Evolutionary conservation across 2,888 invertebrate genomes (phyloP), one percentile per base, ranked within the genome.

Genomic region (Gasteruption jaculator): DNA sequence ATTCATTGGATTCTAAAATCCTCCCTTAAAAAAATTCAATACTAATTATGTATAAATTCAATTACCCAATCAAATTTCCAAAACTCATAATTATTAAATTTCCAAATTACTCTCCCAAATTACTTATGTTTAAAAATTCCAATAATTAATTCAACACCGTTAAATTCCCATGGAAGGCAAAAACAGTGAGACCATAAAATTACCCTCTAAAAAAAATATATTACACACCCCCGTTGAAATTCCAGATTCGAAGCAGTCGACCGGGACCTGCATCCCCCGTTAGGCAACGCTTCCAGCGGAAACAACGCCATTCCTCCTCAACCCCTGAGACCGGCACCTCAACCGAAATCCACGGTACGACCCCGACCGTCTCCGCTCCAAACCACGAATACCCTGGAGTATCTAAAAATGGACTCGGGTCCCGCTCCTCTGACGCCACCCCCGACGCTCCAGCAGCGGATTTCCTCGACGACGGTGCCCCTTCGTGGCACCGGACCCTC

Each of bases 301-400:
- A n/a, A n/a, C n/a, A n/a, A n/a, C n/a, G 51, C 63, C 29, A 81
- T 82, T 56, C 82, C 83, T 4, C 83, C 83, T 3, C 83, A 82
- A 54, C 83, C 83, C 1, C 60, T 82, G 44, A 67, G 82, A 36
- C 81, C 82, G 4, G 81, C 82, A 8, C 80, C 82, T 1, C 65
- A 68, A 38, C 61, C 65, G 16, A 57, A 56, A 24, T 43, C 64
- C 30, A 63, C 57, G 2, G 56, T 62, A 20, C 63, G 69, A 26
- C 63, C 69, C 6, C 54, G 68, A 40, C 69, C 68, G 7, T 62
- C 69, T 14, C 68, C 69, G 2, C 51, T 70, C 25, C 62, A 64
- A 11, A 49, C 68, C 3, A 45, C 63, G 14, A 60, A 51, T 22
- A 49, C 57, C 21, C 46, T 58, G n/a, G 66, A 68, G 22, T 64